Evolutionary conservation across 2,113 vertebrate genomes (phyloP), one percentile per base, ranked within the genome.

Genomic region (Pitta sordida): DNA sequence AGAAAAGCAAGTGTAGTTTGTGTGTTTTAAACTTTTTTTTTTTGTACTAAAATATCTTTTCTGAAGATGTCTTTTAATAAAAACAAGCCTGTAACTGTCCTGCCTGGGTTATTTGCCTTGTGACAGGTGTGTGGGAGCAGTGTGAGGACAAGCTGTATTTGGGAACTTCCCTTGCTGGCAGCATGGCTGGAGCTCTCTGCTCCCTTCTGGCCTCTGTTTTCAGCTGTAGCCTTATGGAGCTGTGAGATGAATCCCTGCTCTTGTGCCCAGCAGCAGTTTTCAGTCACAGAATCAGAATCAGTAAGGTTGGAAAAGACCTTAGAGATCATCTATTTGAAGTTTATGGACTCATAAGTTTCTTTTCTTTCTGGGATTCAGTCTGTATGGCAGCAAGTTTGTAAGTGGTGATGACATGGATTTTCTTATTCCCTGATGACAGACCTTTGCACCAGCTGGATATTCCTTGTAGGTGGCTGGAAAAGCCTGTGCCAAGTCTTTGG

Each of bases 61-160:
- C 87, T 83, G 94, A 90, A 85, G 82, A 91, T 80, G 91, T 93
- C 93, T 94, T 96, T 96, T 95, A 95, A 90, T 94, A 95, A 95
- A 96, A 95, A 90, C 15, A 60, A 90, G n/a, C 48, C 55, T 77
- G 77, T 70, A 86, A 44, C 36, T 83, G 67, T 83, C 30, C 39
- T 36, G 82, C 26, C 41, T 94, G 90, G 20, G 15, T 93, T 73
- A 29, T 76, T 79, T 85, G 29, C 46, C 29, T 10, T 22, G 15
- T 10, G 14, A n/a, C 36, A 39, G 41, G 3, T 17, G 15, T 17
- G 20, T 30, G 36, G 52, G 39, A 68, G 18, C 9, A 21, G 2
- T 18, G 20, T 29, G 30, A 58, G 46, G 12, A 19, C 20, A n/a
- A n/a, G 71, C 30, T 23, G 78, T 26, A 22, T 48, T 52, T 11